These are phyloP conservation scores for Melipona beecheii DNA, from an alignment of 2,888 invertebrate species.

Conservation along the genomic window DNA sequence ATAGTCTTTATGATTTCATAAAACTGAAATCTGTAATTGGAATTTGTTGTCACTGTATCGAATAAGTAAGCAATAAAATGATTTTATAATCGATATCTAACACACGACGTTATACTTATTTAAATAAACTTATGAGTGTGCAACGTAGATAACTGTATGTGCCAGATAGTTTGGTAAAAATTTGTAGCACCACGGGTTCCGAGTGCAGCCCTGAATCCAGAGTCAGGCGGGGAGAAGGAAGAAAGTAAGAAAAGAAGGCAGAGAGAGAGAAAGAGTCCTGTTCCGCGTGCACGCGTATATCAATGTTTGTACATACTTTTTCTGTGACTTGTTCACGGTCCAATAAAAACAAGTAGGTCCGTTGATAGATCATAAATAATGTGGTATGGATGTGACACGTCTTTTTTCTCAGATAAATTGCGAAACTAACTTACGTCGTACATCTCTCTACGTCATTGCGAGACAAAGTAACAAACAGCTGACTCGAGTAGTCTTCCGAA, in stretches of 20 bases:
- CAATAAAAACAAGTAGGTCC: slow-evolving; percentile 63
- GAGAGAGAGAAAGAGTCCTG: slow-evolving; percentile 50
- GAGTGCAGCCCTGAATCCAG: slow-evolving; percentile 62
- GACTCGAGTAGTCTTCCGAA: slow-evolving; percentile 43
- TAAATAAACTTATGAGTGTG: not conserved
- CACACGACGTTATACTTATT: not conserved
- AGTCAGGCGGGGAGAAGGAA: slow-evolving; percentile 40
- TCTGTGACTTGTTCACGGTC: slow-evolving; percentile 45
- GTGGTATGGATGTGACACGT: slow-evolving; percentile 38
- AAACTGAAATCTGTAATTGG: too few species aligned
- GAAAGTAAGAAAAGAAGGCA: slow-evolving; percentile 41
- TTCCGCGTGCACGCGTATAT: slow-evolving; percentile 32
- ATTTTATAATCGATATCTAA: not conserved
- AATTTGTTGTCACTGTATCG: not conserved
- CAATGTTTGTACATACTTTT: slow-evolving; percentile 31
- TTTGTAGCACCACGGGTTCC: slow-evolving; percentile 4
- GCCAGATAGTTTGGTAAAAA: not conserved
- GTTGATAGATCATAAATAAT: slow-evolving; percentile 52
- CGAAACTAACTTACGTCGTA: slow-evolving; percentile 23
- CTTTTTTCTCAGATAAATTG: slow-evolving; percentile 44
- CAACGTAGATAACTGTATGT: not conserved
- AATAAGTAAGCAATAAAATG: not conserved
- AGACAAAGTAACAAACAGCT: slow-evolving; percentile 55
- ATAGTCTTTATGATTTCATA: too few species aligned
- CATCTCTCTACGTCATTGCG: slow-evolving; percentile 35